A percentile compares a stretch with the other conserved stretches of the same genome.
Conservation (phyloP, 2,888 invertebrate species). For the Acronicta aceris region DNA sequence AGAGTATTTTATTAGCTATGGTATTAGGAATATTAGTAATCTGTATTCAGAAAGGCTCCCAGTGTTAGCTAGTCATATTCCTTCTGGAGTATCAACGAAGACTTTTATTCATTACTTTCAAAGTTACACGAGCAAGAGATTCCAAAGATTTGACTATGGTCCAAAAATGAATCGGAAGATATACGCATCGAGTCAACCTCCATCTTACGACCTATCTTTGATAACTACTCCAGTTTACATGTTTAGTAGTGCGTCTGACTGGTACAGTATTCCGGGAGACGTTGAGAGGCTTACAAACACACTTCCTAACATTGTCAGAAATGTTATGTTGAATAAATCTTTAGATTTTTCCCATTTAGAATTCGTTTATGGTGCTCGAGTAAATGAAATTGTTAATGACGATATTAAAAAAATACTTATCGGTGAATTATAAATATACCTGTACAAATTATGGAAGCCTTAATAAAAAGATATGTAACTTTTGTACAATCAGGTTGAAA, state of each 20-base stretch:
- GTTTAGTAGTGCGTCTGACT: slow-evolving; percentile 76
- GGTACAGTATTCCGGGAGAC: slow-evolving; percentile 74
- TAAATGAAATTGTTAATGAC: slow-evolving; percentile 72
- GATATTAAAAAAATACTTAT: slow-evolving; percentile 67
- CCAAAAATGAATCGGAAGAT: slow-evolving; percentile 59
- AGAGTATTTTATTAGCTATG: slow-evolving; percentile 73
- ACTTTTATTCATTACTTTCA: slow-evolving; percentile 79
- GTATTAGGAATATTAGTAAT: slow-evolving; percentile 70
- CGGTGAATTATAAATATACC: slow-evolving; percentile 10
- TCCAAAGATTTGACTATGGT: slow-evolving; percentile 78
- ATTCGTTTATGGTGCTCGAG: slow-evolving; percentile 77
- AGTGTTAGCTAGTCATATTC: slow-evolving; percentile 76
- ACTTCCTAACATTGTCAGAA: slow-evolving; percentile 68
- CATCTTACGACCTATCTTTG: slow-evolving; percentile 71
- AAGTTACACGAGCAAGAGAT: slow-evolving; percentile 71
- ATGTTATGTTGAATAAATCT: slow-evolving; percentile 68
- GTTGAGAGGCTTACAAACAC: slow-evolving; percentile 63
- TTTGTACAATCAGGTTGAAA: too few species aligned
- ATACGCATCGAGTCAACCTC: slow-evolving; percentile 70
- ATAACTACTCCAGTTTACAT: slow-evolving; percentile 73
- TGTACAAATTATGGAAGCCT: too few species aligned
- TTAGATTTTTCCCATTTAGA: slow-evolving; percentile 80
- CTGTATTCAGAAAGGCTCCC: slow-evolving; percentile 70
- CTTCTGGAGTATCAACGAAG: slow-evolving; percentile 76
- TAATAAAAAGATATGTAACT: too few species aligned